Conservation (phyloP, 2,113 vertebrate genomes). For the Tringa solitaria region DNA sequence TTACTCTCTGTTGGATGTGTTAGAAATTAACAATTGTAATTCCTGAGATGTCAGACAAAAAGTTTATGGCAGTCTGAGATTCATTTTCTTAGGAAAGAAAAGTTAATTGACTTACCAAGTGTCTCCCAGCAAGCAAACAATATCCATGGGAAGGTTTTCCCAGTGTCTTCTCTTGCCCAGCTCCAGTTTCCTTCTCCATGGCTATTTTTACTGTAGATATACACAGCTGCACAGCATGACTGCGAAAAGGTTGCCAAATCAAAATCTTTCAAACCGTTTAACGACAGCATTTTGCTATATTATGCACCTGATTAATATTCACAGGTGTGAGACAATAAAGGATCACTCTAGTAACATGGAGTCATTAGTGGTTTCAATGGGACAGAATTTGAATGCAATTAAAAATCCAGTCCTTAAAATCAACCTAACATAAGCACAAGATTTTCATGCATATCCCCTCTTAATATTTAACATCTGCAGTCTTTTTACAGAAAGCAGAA, state of each 20-base stretch:
- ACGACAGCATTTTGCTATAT: background rate
- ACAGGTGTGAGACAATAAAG: background rate
- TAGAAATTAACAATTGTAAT: background rate
- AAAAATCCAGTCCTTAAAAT: background rate
- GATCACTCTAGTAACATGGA: background rate
- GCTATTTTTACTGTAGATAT: background rate
- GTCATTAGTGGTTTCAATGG: background rate
- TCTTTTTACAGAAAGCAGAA: background rate
- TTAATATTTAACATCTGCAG: background rate
- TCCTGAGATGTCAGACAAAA: background rate
- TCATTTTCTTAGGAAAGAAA: background rate
- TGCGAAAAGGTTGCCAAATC: background rate
- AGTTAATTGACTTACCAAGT: accelerated
- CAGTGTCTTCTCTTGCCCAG: background rate
- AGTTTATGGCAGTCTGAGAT: background rate
- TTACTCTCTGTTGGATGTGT: background rate
- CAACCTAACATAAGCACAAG: background rate
- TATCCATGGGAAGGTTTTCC: background rate
- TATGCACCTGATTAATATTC: background rate
- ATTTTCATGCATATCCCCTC: background rate
- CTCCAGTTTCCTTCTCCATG: background rate
- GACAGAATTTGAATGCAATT: background rate
- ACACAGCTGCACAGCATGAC: background rate
- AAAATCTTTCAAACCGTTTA: background rate
- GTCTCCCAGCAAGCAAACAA: background rate